Evolutionary conservation across 2,797 vertebrate species (phyloP).

Genomic region (Pristis pectinata): DNA sequence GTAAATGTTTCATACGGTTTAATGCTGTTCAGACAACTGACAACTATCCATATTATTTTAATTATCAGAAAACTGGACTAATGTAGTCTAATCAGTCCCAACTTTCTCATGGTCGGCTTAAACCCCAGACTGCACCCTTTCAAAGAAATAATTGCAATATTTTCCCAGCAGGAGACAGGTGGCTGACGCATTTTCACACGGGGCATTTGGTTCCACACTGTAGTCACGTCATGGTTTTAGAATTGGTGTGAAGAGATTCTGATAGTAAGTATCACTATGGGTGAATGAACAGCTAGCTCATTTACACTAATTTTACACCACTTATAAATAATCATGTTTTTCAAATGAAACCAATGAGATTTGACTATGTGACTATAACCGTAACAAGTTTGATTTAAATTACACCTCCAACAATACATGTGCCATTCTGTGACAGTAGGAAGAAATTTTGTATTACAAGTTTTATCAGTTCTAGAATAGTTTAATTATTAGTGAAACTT

Average conservation of each 20-base stretch:
- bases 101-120: conserved; percentile 25
- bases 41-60: conserved; percentile 38
- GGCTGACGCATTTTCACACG: conserved; percentile 29
- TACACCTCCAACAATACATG: background rate
- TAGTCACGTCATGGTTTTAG: background rate
- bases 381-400: background rate
- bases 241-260: background rate
- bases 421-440: background rate
- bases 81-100: conserved; percentile 29
- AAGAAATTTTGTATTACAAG: background rate
- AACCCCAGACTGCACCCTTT: conserved; percentile 31
- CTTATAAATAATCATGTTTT: background rate
- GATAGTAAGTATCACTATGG: background rate
- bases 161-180: conserved; percentile 34
- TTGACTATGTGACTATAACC: background rate
- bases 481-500: background rate
- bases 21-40: conserved; percentile 21
- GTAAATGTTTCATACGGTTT: conserved; percentile 1
- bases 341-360: background rate
- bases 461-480: background rate
- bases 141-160: conserved; percentile 37
- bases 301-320: background rate
- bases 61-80: conserved; percentile 20
- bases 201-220: background rate
- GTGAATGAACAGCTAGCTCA: conserved; percentile 19